Base-by-base conservation (phyloP, 2,888 invertebrate species). In the Netelia inedita region DNA sequence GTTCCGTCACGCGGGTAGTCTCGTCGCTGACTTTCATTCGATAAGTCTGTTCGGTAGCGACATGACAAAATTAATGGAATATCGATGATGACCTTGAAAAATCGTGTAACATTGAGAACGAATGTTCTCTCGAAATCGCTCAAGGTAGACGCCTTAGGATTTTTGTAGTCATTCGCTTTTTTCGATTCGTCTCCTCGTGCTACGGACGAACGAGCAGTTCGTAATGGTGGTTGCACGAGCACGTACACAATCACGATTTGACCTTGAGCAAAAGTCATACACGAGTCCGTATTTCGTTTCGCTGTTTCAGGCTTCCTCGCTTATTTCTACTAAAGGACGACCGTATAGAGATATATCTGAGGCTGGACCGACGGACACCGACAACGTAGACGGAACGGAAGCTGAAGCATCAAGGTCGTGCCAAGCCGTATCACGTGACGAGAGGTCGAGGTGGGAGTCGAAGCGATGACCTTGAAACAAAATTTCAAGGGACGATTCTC, bases 281-380 rank as follows among this genome's bases (percentile, higher is more conserved):
- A 73, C 59, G 68, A 28, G 23, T 41, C 16, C 61, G 59, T 43
- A 43, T 72, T 80, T 68, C 69, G 41, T 41, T 82, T 35, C 14
- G 72, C 55, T 87, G 85, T 87, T 88, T 55, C 85, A 88, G 87
- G 87, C 43, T 87, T 88, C 72, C 85, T 85, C 68, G 61, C 87
- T 53, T 88, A 88, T 74, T 87, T 85, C 85, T 87, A 85, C 75
- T 87, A 86, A 79, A 80, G 53, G 21, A 55, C 9, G 72, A n/a
- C 50, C 63, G 35, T 35, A 35, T 72, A 55, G 74, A 55, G 55
- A 21, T 69, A 19, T 50, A 55, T 28, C 63, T 55, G 71, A 41
- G 66, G 46, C 71, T 53, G 82, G 68, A 73, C 50, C 78, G 72
- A 61, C 68, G 78, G 50, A 59, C 61, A 79, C 55, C 68, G 71